phyloP scores from a whole-genome alignment of 1,140 invertebrate species.

The Helicoverpa zea region DNA sequence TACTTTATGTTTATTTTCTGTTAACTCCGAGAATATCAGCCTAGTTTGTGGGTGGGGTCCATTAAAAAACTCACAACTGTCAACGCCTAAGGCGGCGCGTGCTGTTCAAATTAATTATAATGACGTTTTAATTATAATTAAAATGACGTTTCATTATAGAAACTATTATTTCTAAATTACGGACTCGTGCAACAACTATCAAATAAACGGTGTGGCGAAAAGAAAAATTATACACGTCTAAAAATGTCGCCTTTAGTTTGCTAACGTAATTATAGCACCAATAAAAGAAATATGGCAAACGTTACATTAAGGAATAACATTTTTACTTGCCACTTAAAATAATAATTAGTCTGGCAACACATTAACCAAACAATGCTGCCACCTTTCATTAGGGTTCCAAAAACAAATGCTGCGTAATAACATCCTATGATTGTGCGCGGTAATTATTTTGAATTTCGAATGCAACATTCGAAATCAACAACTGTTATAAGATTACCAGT shows the following conservation, averaged over 20 bases:
- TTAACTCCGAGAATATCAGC: slow-evolving; percentile 11
- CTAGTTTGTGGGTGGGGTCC: slow-evolving; percentile 29
- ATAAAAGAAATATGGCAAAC: slow-evolving; percentile 11
- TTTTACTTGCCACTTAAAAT: slow-evolving; percentile 25
- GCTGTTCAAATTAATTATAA: slow-evolving; percentile 69
- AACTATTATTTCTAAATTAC: slow-evolving; percentile 56
- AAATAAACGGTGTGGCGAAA: slow-evolving; percentile 25
- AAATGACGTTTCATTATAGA: slow-evolving; percentile 62
- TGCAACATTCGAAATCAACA: slow-evolving; percentile 77
- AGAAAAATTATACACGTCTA: slow-evolving; percentile 27
- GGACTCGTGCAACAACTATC: slow-evolving; percentile 12
- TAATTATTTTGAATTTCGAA: slow-evolving; percentile 78
- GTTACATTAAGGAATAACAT: not conserved
- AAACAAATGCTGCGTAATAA: slow-evolving; percentile 78
- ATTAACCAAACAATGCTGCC: slow-evolving; percentile 39
- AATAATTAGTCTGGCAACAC: slow-evolving; percentile 42
- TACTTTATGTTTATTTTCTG: slow-evolving; percentile 30
- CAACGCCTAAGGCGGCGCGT: slow-evolving; percentile 62
- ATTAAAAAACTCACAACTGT: slow-evolving; percentile 57
- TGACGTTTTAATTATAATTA: slow-evolving; percentile 67
- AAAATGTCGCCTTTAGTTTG: slow-evolving; percentile 23
- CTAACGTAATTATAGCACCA: slow-evolving; percentile 3
- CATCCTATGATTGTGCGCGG: slow-evolving; percentile 66
- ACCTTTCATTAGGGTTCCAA: slow-evolving; percentile 64
- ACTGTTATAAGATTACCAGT: slow-evolving; percentile 73